A percentile compares a stretch with the other conserved stretches of the same genome.
Evolutionary conservation across 2,888 invertebrate species (phyloP).

Genomic region (Dusona sp.): DNA sequence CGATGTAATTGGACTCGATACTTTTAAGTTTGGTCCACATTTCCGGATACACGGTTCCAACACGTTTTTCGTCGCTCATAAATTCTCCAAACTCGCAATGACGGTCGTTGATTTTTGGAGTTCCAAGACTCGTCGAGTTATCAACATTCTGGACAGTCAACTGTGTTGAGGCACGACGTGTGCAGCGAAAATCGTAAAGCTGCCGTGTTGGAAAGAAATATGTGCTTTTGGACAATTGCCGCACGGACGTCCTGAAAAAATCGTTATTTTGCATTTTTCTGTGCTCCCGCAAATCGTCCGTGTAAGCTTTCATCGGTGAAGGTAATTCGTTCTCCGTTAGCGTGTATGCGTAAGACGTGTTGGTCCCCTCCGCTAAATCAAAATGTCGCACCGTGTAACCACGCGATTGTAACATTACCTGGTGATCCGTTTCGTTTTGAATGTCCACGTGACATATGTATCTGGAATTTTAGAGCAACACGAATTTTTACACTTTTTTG

Average conservation of each 20-base stretch:
- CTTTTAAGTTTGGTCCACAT: conserved; percentile 73
- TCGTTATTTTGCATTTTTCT: conserved; percentile 87
- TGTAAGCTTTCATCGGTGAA: conserved; percentile 69
- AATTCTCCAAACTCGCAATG: conserved; percentile 52
- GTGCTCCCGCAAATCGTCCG: conserved; percentile 85
- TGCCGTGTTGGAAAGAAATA: conserved; percentile 88
- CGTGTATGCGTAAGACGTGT: conserved; percentile 83
- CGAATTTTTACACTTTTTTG: conserved; percentile 12
- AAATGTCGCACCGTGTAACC: conserved; percentile 85
- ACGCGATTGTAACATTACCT: conserved; percentile 85
- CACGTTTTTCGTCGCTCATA: conserved; percentile 47
- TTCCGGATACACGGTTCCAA: conserved; percentile 61
- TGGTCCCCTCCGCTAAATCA: conserved; percentile 71
- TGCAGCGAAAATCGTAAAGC: conserved; percentile 82
- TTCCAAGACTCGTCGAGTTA: conserved; percentile 52
- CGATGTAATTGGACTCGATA: conserved; percentile 72
- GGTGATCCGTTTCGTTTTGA: conserved; percentile 84
- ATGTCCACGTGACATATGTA: conserved; percentile 86
- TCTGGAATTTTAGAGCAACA: conserved; percentile 80
- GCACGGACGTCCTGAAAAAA: conserved; percentile 86
- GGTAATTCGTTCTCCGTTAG: conserved; percentile 82
- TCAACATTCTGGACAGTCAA: conserved; percentile 60
- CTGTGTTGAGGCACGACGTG: background rate
- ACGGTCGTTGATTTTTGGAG: conserved; percentile 34
- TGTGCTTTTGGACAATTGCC: conserved; percentile 86